Conservation (phyloP, 1,140 invertebrate species). For the Atopsyche davidsoni region DNA sequence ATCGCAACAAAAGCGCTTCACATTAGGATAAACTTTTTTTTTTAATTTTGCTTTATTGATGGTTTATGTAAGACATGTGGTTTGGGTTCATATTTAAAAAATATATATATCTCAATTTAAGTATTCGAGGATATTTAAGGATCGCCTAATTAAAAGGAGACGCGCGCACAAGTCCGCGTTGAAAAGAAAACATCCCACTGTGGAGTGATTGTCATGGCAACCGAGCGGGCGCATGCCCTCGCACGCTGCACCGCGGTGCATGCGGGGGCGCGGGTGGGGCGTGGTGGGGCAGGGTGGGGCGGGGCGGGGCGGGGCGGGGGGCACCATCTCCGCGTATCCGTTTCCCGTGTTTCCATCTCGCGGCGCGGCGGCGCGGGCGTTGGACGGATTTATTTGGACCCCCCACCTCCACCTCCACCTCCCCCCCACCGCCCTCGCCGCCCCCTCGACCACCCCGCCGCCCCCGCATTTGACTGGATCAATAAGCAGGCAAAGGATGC, state of each 20-base stretch:
- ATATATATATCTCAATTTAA: too few species aligned
- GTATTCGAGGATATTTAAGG: too few species aligned
- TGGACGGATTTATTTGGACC: conserved; percentile 52
- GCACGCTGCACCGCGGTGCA: not conserved
- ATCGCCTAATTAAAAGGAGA: too few species aligned
- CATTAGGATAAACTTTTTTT: too few species aligned
- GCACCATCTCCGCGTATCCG: conserved; percentile 27
- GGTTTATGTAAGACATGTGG: too few species aligned
- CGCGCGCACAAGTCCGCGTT: too few species aligned
- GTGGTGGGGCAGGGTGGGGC: not conserved
- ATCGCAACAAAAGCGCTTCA: too few species aligned
- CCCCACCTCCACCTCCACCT: conserved; percentile 41
- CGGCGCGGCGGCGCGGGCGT: conserved; percentile 35
- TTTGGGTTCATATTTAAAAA: too few species aligned
- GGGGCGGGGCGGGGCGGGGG: conserved; percentile 2
- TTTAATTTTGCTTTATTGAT: too few species aligned
- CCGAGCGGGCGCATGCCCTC: not conserved
- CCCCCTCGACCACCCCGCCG: conserved; percentile 31
- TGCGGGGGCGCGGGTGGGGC: conserved; percentile 7
- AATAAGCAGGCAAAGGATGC: conserved; percentile 53
- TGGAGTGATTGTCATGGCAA: conserved; percentile 1
- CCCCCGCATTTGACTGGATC: conserved; percentile 51
- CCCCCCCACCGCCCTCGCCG: conserved; percentile 39
- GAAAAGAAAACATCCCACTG: too few species aligned
- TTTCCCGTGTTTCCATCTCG: conserved; percentile 29